These are phyloP conservation scores for Chalcosyrphus nemorum DNA, from an alignment of 2,888 invertebrate species.

Conservation along the genomic window DNA sequence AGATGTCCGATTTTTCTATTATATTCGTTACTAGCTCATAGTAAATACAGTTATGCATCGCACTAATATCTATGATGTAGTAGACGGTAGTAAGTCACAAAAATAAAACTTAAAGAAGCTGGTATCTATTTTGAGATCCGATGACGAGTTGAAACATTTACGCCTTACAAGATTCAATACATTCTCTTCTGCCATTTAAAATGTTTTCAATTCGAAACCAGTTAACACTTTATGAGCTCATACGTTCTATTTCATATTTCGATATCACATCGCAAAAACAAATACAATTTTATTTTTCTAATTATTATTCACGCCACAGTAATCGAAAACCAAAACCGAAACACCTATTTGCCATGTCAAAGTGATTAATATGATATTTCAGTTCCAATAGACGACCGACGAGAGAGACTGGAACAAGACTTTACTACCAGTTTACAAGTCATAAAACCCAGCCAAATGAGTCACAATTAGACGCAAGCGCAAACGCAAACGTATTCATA, in stretches of 20 bases:
- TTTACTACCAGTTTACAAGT: neutral
- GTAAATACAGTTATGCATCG: too few species aligned
- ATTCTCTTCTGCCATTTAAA: neutral
- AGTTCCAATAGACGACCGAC: neutral
- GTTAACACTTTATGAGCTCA: neutral
- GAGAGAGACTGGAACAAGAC: neutral
- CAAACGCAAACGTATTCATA: neutral
- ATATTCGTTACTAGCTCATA: too few species aligned
- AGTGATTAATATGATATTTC: conserved; percentile 52
- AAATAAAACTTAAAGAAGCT: too few species aligned
- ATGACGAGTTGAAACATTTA: neutral
- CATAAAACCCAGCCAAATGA: conserved; percentile 25
- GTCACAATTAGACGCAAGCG: conserved; percentile 21
- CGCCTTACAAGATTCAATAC: neutral
- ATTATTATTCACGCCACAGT: conserved; percentile 14
- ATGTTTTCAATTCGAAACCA: neutral
- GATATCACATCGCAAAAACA: neutral
- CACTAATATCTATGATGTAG: too few species aligned
- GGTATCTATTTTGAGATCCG: neutral
- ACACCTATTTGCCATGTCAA: conserved; percentile 46
- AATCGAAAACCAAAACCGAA: conserved; percentile 43
- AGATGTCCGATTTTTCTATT: too few species aligned
- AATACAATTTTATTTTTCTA: neutral
- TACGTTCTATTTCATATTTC: neutral
- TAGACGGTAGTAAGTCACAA: too few species aligned